Conservation (phyloP, 2,797 vertebrate genomes). For the Hypotaenidia okinawae region DNA sequence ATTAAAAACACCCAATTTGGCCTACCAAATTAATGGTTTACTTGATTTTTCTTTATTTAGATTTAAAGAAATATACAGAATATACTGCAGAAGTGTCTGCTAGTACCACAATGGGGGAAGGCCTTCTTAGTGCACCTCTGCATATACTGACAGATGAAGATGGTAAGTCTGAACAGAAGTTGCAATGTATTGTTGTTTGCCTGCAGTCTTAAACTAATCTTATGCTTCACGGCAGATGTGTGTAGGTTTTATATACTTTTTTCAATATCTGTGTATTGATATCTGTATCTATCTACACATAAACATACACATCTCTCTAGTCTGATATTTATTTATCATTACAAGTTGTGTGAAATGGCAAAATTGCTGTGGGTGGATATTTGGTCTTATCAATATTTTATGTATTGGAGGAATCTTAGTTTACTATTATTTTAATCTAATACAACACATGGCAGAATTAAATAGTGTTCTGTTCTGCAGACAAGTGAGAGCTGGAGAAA, state of each 20-base stretch:
- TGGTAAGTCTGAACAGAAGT: constrained; percentile 70
- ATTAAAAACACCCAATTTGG: not conserved
- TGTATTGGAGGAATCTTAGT: not conserved
- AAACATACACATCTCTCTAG: not conserved
- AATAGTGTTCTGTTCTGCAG: not conserved
- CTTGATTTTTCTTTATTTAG: constrained; percentile 63
- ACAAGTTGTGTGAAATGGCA: not conserved
- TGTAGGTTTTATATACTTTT: not conserved
- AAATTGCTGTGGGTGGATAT: not conserved
- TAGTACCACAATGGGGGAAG: constrained; percentile 78
- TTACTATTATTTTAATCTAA: not conserved
- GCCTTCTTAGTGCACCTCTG: constrained; percentile 71
- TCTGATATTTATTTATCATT: not conserved
- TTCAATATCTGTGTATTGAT: not conserved
- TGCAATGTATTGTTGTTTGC: not conserved
- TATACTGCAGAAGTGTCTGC: constrained; percentile 79
- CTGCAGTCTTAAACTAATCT: not conserved
- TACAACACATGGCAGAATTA: not conserved
- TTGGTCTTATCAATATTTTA: not conserved
- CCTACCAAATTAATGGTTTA: not conserved
- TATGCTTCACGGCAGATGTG: not conserved
- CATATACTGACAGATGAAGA: constrained; percentile 79
- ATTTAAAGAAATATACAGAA: constrained; percentile 78
- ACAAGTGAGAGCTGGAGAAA: not conserved
- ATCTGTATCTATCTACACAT: not conserved